phyloP scores from a whole-genome alignment of 1,140 invertebrate genomes.

The Drosophila tsacasi region DNA sequence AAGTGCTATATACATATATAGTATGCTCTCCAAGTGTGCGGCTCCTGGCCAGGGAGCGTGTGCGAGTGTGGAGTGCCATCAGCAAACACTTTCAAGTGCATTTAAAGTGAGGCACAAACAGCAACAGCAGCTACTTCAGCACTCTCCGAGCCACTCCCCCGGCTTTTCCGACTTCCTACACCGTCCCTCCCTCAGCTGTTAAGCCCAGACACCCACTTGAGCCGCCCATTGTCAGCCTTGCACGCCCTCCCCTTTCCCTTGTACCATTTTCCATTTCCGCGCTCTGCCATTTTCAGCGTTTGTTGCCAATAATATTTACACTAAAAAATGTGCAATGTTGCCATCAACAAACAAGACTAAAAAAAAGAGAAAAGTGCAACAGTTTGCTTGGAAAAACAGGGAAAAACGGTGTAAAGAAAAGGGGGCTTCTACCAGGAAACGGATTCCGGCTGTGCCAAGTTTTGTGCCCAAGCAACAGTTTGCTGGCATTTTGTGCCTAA shows the following conservation, averaged over 20 bases:
- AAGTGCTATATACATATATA: conserved; percentile 32
- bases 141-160: conserved; percentile 25
- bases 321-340: conserved; percentile 67
- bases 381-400: conserved; percentile 37
- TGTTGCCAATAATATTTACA: conserved; percentile 80
- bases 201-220: conserved; percentile 77
- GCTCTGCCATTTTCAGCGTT: conserved; percentile 30
- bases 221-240: conserved; percentile 65
- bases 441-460: conserved; percentile 66
- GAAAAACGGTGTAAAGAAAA: conserved; percentile 10
- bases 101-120: conserved; percentile 80
- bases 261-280: conserved; percentile 12
- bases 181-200: conserved; percentile 43
- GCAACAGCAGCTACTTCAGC: conserved; percentile 70
- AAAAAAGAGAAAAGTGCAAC: conserved; percentile 60
- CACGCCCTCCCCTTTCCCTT: conserved; percentile 6
- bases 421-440: conserved; percentile 8
- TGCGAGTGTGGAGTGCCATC: conserved; percentile 59
- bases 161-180: conserved; percentile 13
- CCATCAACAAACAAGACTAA: background rate
- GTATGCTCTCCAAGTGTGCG: conserved; percentile 10
- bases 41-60: conserved; percentile 19
- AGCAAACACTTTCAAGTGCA: conserved; percentile 80
- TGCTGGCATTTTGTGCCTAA: conserved; percentile 65
- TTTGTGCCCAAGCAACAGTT: conserved; percentile 70